Evolutionary conservation across 2,888 invertebrate genomes (phyloP), one percentile per base, ranked within the genome.

Genomic region (Clanis bilineata): DNA sequence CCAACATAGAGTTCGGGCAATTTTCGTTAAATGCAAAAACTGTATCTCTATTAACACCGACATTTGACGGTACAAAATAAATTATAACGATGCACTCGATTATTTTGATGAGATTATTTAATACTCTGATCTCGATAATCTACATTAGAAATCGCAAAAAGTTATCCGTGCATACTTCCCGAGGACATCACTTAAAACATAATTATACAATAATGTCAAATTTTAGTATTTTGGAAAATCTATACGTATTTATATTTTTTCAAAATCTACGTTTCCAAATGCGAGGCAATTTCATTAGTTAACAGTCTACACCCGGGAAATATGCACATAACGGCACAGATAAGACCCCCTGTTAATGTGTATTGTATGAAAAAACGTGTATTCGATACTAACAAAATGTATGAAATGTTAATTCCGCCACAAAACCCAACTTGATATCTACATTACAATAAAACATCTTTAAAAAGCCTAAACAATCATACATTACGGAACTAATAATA

Each of bases 251-350:
- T 81, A 85, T 87, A 85, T 83, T 85, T 83, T 85, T 79, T 90
- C 90, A 90, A 90, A 91, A 90, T 90, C 90, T 91, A 91, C 88
- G 80, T 86, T 90, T 85, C 91, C 92, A 91, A 92, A 92, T 92
- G 92, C 92, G 92, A 92, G 92, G 92, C 80, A 90, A 92, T 90
- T 88, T 90, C 81, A 83, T 82, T 88, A 90, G 88, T 89, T 80
- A 78, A 82, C 80, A 78, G 80, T 80, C 77, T 73, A 71, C 71
- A 75, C 80, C 76, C 82, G 77, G 85, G 85, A 73, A 83, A 82
- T 84, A 82, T 79, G 80, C 84, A 80, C 80, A 76, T 62, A 69
- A 67, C 71, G 69, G 72, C 70, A 67, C 66, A 71, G 76, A 74
- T 66, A 73, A 88, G 90, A 90, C 90, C 90, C 81, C 77, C 88